phyloP scores from a whole-genome alignment of 2,797 vertebrate genomes.

The Pipistrellus pygmaeus region DNA sequence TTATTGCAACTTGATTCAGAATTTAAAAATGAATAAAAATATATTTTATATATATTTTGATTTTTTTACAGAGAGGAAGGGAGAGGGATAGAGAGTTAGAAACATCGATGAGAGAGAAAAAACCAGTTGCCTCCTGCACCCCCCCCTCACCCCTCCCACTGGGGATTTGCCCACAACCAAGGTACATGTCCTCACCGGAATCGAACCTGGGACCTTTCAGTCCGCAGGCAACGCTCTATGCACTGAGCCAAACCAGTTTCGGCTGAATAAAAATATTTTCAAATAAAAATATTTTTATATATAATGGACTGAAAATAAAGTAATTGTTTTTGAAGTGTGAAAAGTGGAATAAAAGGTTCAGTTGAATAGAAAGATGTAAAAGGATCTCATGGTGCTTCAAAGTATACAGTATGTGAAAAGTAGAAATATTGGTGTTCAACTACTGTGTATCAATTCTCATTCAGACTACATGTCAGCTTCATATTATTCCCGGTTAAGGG shows the following conservation, averaged over 20 bases:
- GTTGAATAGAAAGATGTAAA: slow-evolving; percentile 28
- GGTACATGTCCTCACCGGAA: too few species aligned
- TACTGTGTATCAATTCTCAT: not conserved
- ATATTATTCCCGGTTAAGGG: not conserved
- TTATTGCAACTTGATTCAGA: not conserved
- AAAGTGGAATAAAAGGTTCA: slow-evolving; percentile 25
- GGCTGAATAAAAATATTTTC: not conserved
- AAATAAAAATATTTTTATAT: not conserved
- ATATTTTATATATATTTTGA: not conserved
- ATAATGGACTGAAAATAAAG: not conserved
- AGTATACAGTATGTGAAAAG: slow-evolving; percentile 8
- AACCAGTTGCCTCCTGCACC: too few species aligned
- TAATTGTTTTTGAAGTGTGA: not conserved
- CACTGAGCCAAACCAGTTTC: too few species aligned
- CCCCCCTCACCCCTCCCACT: too few species aligned
- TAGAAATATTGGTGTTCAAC: not conserved
- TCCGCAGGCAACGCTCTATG: too few species aligned
- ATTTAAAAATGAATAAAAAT: slow-evolving; percentile 9
- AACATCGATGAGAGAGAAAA: too few species aligned
- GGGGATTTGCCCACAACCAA: too few species aligned
- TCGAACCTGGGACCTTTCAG: too few species aligned
- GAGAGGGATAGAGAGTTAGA: too few species aligned
- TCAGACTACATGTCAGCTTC: not conserved
- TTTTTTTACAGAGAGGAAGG: too few species aligned
- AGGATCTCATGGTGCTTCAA: not conserved